A percentile compares a stretch with the other conserved stretches of the same genome.
Evolutionary conservation across 1,140 invertebrate genomes (phyloP).

Genomic region (Sarcophaga peregrina): DNA sequence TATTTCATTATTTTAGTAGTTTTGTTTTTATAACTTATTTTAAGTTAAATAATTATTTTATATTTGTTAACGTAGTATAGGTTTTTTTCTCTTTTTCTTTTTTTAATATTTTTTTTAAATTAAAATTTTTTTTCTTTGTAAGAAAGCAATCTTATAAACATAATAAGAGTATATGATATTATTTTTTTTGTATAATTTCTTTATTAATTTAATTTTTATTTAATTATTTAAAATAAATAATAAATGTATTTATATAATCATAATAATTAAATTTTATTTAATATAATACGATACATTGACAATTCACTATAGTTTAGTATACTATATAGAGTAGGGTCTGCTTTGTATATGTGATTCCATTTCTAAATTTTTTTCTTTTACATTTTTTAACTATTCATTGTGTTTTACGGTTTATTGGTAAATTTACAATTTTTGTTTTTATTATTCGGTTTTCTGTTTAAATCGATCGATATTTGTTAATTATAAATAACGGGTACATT

Average conservation of each 20-base stretch:
- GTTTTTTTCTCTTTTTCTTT: no score
- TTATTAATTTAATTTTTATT: no score
- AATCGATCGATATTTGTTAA: slow-evolving; percentile 41
- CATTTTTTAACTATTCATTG: no score
- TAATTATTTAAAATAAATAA: no score
- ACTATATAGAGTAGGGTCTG: no score
- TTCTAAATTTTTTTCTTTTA: no score
- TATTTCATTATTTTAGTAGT: slow-evolving; percentile 44
- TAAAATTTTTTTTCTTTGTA: slow-evolving; percentile 34
- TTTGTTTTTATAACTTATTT: slow-evolving; percentile 45
- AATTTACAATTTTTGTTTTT: neutral
- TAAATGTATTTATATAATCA: slow-evolving; percentile 19
- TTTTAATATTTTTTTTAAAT: no score
- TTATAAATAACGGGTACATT: slow-evolving; percentile 44
- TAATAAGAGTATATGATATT: slow-evolving; percentile 50
- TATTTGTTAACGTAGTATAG: slow-evolving; percentile 44
- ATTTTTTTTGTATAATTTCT: slow-evolving; percentile 45
- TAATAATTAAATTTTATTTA: no score
- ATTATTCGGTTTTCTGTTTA: neutral
- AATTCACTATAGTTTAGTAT: slow-evolving; percentile 26
- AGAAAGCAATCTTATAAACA: slow-evolving; percentile 44
- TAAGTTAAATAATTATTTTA: slow-evolving; percentile 43
- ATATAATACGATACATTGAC: slow-evolving; percentile 32
- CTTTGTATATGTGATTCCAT: no score
- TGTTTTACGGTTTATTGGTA: neutral